These are phyloP conservation scores for Hydrophis major DNA, from an alignment of 2,797 vertebrate species.

Conservation along the genomic window DNA sequence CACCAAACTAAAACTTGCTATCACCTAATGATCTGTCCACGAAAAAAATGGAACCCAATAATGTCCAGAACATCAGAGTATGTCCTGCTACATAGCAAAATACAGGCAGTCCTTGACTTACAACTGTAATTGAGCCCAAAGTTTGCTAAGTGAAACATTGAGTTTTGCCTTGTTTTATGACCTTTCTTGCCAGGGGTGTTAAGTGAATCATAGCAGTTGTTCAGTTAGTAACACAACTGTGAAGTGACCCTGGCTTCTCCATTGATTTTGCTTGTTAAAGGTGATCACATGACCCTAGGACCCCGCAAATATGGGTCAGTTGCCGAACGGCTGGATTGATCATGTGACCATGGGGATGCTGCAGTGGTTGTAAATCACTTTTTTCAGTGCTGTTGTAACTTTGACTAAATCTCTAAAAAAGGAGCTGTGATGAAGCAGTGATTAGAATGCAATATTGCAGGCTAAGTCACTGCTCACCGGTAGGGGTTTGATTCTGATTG, in stretches of 20 bases:
- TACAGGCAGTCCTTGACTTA: background rate
- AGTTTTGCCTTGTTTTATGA: background rate
- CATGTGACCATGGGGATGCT: background rate
- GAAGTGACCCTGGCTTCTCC: background rate
- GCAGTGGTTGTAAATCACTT: background rate
- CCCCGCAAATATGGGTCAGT: background rate
- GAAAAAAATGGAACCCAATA: background rate
- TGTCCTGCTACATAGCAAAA: background rate
- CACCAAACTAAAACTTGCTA: background rate
- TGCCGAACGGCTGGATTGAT: background rate
- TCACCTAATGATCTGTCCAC: background rate
- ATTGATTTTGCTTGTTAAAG: background rate
- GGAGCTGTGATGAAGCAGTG: background rate
- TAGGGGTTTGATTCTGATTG: background rate
- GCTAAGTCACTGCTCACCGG: background rate
- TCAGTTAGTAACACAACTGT: background rate
- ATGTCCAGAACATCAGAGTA: background rate
- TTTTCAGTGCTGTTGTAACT: background rate
- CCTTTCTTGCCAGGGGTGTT: background rate
- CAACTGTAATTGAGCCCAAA: background rate
- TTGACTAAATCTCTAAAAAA: background rate
- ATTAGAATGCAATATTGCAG: background rate
- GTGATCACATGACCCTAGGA: background rate
- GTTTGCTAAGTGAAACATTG: background rate
- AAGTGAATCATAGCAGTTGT: background rate